Evolutionary conservation across 2,113 vertebrate genomes (phyloP), one percentile per base, ranked within the genome.

Genomic region (Chaenocephalus aceratus): DNA sequence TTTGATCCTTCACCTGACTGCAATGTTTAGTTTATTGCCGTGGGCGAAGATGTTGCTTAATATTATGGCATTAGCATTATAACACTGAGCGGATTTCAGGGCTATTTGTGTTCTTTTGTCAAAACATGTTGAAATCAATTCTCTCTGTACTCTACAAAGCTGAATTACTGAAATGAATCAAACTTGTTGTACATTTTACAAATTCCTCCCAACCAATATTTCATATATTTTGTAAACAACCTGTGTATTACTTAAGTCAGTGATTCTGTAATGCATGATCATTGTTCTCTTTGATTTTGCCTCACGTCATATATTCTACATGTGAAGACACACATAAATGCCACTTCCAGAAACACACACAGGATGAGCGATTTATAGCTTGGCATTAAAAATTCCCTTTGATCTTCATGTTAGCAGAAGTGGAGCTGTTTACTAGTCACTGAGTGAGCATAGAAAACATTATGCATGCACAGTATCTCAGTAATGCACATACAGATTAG

Each of bases 301-400:
- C 61, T 49, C 46, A 53, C 83, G 79, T 74, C 70, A 85, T 58
- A 73, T 72, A 72, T 71, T 84, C 79, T 57, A 65, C 71, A 80
- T 65, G 73, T 66, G 75, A 64, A 76, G 58, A 69, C 70, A 67
- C 23, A 49, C 77, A 79, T 60, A 69, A 86, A 72, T 36, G 15
- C 51, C 48, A 64, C 77, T 77, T 46, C 18, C 63, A 60, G 52
- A 77, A n/a, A 60, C 59, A 30, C 58, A 60, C 41, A 68, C 70
- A 80, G 62, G 49, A 75, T 52, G 69, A 88, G 80, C 48, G 6
- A 77, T 83, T 85, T 89, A 82, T 78, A 84, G 86, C 87, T 77
- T 81, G 79, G 83, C 88, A 90, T 91, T 90, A 70, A 83, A 80
- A 85, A 90, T 90, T 92, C 86, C 61, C 75, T 92, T 92, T 92